phyloP scores from a whole-genome alignment of 2,797 vertebrate genomes.

The Argentina silus region DNA sequence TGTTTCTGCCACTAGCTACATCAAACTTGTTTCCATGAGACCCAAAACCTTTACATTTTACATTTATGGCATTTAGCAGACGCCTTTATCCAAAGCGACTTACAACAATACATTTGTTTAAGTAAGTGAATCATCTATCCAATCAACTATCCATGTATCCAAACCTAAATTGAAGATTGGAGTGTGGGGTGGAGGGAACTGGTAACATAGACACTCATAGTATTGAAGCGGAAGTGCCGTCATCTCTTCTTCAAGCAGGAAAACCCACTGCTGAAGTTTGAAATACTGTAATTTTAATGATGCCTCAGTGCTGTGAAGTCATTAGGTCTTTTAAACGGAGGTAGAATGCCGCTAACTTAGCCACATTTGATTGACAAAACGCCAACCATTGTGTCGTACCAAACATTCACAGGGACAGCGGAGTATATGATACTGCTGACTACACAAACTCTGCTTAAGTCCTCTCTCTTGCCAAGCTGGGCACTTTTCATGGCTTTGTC shows the following conservation, averaged over 20 bases:
- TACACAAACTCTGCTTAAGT: conserved; percentile 46
- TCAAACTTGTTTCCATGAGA: neutral
- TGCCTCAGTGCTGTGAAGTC: conserved; percentile 31
- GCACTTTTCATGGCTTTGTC: conserved; percentile 58
- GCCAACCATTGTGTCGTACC: conserved; percentile 32
- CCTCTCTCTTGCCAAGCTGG: conserved; percentile 45
- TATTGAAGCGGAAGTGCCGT: neutral
- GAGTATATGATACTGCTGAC: conserved; percentile 65
- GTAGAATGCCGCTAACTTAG: conserved; percentile 17
- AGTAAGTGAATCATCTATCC: no score
- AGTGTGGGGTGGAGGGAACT: no score
- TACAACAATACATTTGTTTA: no score
- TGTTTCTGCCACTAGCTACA: neutral
- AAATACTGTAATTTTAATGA: conserved; percentile 36
- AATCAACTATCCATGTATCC: no score
- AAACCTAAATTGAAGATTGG: no score
- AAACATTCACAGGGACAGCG: conserved; percentile 50
- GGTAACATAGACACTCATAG: neutral
- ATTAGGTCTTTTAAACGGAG: conserved; percentile 39
- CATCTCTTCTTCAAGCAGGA: conserved; percentile 30
- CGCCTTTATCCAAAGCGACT: no score
- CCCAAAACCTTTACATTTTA: no score
- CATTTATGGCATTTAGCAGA: no score
- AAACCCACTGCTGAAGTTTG: conserved; percentile 30
- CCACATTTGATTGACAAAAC: conserved; percentile 56